Percentiles rank a stretch among this genome's conserved stretches.
These are phyloP conservation scores for Trachythela sp. DNA, from an alignment of 64 coral and sea anemone species.

Conservation along the genomic window DNA sequence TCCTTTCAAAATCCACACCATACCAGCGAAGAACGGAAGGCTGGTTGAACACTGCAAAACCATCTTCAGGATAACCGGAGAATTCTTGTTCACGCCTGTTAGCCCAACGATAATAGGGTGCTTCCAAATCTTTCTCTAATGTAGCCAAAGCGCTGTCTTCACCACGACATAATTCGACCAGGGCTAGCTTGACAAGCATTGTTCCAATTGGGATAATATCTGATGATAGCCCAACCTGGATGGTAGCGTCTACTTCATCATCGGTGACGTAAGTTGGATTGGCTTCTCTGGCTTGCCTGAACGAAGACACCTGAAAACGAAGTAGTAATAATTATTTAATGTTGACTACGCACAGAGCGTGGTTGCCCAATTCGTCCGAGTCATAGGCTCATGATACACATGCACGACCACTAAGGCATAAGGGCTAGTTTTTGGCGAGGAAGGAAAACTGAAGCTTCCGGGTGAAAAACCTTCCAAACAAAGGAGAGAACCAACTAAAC, in stretches of 20 bases:
- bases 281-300: conserved; percentile 78
- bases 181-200: conserved; percentile 82
- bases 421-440: too few relatives aligned
- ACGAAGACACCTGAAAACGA: conserved; percentile 30
- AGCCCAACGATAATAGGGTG: conserved; percentile 86
- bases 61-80: conserved; percentile 54
- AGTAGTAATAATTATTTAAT: too few relatives aligned
- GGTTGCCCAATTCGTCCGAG: too few relatives aligned
- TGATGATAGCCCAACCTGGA: conserved; percentile 87
- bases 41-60: conserved; percentile 68
- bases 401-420: too few relatives aligned
- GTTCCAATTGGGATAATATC: conserved; percentile 76
- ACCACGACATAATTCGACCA: conserved; percentile 77
- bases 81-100: conserved; percentile 71
- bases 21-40: conserved; percentile 89
- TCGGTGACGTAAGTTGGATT: conserved; percentile 78
- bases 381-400: too few relatives aligned
- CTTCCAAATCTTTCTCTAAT: conserved; percentile 64
- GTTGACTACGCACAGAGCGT: too few relatives aligned
- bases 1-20: conserved; percentile 58
- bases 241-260: conserved; percentile 71
- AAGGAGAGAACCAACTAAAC: too few relatives aligned
- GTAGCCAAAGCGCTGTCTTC: conserved; percentile 68
- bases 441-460: too few relatives aligned
- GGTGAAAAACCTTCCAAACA: too few relatives aligned